Percentiles rank a stretch among this genome's conserved stretches.
Evolutionary conservation across 2,113 vertebrate species (phyloP).

Genomic region (Sinocyclocheilus anshuiensis): DNA sequence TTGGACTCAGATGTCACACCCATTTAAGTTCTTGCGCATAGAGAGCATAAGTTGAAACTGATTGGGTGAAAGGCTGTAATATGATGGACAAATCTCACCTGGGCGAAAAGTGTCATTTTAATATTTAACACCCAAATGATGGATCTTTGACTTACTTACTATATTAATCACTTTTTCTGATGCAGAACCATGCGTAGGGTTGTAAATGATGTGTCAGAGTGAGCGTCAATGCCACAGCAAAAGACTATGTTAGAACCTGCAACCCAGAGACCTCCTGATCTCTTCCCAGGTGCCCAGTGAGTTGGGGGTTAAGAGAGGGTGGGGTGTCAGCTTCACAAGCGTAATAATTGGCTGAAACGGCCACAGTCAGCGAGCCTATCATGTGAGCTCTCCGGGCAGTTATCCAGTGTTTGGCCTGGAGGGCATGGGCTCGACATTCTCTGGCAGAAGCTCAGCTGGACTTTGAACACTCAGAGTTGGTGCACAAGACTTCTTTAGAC

Average conservation of each 20-base stretch:
- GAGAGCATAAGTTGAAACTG: background rate
- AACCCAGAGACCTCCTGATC: constrained; percentile 25
- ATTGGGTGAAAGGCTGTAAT: background rate
- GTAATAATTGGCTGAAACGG: constrained; percentile 51
- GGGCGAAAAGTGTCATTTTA: background rate
- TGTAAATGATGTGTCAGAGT: background rate
- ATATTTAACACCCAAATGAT: background rate
- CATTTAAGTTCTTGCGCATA: too few relatives aligned
- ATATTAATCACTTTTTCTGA: background rate
- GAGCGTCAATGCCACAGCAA: constrained; percentile 14
- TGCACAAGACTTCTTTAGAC: background rate
- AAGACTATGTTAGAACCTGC: constrained; percentile 35
- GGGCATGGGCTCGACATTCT: constrained; percentile 46
- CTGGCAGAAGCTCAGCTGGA: constrained; percentile 53
- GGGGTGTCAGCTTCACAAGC: constrained; percentile 48
- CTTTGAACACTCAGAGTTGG: constrained; percentile 37
- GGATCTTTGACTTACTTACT: background rate
- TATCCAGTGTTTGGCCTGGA: constrained; percentile 44
- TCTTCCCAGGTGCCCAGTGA: constrained; percentile 21
- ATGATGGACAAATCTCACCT: background rate
- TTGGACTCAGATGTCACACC: too few relatives aligned
- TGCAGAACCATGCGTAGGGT: background rate
- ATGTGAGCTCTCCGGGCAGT: constrained; percentile 49
- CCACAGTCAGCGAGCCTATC: constrained; percentile 47
- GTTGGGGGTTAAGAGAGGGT: constrained; percentile 47